Evolutionary conservation across 2,113 vertebrate genomes (phyloP).

Genomic region (Limanda limanda): DNA sequence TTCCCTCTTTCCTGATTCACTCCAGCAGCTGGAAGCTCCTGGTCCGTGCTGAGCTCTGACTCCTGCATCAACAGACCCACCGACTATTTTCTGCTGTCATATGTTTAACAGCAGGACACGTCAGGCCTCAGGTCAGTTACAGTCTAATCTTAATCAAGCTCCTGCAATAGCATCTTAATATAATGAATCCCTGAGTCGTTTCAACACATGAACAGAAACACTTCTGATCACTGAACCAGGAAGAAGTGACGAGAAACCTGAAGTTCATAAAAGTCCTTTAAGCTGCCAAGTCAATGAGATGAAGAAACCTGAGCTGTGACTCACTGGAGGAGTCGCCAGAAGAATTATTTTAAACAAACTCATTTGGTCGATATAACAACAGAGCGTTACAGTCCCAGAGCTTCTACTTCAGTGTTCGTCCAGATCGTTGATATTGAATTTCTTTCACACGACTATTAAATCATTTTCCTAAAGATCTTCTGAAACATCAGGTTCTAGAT

Average conservation of each 20-base stretch:
- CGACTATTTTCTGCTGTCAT: slow-evolving; percentile 34
- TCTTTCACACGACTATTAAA: too few species aligned
- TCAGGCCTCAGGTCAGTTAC: slow-evolving; percentile 5
- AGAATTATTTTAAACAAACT: slow-evolving; percentile 20
- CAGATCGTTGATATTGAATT: too few species aligned
- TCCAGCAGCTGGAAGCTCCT: not conserved
- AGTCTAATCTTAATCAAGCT: slow-evolving; percentile 48
- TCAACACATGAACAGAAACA: not conserved
- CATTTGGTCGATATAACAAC: too few species aligned
- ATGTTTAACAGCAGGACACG: slow-evolving; percentile 18
- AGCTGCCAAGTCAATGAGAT: not conserved
- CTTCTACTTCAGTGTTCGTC: too few species aligned
- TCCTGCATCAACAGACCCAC: not conserved
- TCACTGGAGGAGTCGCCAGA: slow-evolving; percentile 20
- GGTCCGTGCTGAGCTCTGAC: not conserved
- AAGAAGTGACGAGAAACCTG: not conserved
- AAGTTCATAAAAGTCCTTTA: too few species aligned
- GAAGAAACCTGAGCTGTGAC: slow-evolving; percentile 14
- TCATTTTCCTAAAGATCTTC: too few species aligned
- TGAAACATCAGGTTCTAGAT: too few species aligned
- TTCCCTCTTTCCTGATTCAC: not conserved
- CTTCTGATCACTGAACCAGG: too few species aligned
- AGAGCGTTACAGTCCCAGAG: too few species aligned
- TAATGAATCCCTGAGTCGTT: slow-evolving; percentile 8
- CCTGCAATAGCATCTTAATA: not conserved